Evolutionary conservation across 2,113 vertebrate genomes (phyloP), one percentile per base, ranked within the genome.

Genomic region (Dunckerocampus dactyliophorus): DNA sequence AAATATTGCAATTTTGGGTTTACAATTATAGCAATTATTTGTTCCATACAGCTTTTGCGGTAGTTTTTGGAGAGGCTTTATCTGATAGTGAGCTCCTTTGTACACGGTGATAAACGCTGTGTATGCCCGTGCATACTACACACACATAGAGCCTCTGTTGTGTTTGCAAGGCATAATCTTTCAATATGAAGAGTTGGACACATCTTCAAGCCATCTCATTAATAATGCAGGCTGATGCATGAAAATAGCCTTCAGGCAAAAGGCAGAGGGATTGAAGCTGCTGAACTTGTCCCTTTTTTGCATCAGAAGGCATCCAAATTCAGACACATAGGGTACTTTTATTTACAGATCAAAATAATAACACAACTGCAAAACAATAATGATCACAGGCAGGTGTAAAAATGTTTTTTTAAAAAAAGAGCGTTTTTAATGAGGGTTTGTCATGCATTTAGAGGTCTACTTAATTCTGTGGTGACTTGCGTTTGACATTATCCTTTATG

Each of bases 171-270:
- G 48, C 20, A 31, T 57, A 2, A 28, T 67, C 68, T 47, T 74
- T 15, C 54, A 68, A 43, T 66, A 52, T 74, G 59, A 72, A 71
- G 62, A 67, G 60, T 62, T 22, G 69, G 59, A 68, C 74, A 69
- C 60, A 62, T 76, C 42, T 69, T 58, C 65, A 56, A 42, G 51
- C 17, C 47, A 52, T 52, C 58, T 72, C 72, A 75, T 80, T 55
- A 77, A 82, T 83, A 72, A 69, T 84, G 73, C 67, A 81, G 55
- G 58, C 54, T 63, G 73, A 70, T 77, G 71, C 67, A 72, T 75
- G 53, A 72, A 78, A 85, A 79, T 72, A 77, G 62, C 73, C 60
- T 31, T 58, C 31, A 47, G 56, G 19, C 47, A 20, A 12, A 8
- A 39, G 24, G 59, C 48, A 72, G 47, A 65, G 69, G 62, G 47